Evolutionary conservation across 2,113 vertebrate genomes (phyloP).

Genomic region (Melanostigma gelatinosum): DNA sequence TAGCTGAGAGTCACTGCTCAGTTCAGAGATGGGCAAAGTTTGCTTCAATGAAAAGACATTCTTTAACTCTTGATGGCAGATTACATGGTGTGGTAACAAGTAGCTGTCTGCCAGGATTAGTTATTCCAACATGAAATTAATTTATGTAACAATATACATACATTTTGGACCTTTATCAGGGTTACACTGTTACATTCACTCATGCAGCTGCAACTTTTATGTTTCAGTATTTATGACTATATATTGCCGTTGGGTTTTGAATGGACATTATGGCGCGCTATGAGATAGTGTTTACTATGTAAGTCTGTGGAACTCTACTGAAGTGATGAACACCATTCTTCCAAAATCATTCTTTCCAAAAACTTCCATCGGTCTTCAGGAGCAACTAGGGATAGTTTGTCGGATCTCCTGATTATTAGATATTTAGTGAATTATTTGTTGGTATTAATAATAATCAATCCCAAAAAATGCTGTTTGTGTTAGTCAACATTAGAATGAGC

Average conservation of each 20-base stretch:
- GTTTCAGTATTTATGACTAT: no score
- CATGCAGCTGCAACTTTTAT: no score
- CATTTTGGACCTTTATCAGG: no score
- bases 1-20: constrained; percentile 1
- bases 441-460: no score
- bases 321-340: not conserved
- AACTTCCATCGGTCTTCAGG: not conserved
- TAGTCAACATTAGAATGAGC: no score
- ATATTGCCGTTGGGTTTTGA: no score
- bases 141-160: not conserved
- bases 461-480: no score
- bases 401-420: no score
- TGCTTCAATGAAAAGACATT: not conserved
- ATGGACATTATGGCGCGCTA: not conserved
- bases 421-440: no score
- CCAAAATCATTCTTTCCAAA: not conserved
- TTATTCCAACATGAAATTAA: not conserved
- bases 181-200: not conserved
- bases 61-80: not conserved
- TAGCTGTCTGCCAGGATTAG: not conserved
- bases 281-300: not conserved
- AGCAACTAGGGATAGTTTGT: not conserved
- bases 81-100: not conserved
- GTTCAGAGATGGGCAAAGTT: constrained; percentile 9
- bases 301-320: not conserved